A percentile compares a stretch with the other conserved stretches of the same genome.
These are phyloP conservation scores for Agrotis puta DNA, from an alignment of 2,888 invertebrate species.

Conservation along the genomic window DNA sequence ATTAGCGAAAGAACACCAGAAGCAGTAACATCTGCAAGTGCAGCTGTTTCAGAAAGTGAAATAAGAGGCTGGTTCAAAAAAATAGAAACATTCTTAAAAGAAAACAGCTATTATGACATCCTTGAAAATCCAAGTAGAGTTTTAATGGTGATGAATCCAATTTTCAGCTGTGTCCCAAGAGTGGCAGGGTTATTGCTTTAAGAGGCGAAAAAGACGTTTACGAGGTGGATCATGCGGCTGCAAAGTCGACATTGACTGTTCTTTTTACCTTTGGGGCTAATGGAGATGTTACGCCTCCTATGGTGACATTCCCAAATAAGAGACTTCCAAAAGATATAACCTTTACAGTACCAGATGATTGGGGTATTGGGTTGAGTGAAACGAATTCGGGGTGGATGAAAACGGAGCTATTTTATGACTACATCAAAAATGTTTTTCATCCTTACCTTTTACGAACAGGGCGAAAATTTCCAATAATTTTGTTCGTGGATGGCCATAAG, in stretches of 20 bases:
- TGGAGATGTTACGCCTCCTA: slow-evolving; percentile 72
- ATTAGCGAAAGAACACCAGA: no score
- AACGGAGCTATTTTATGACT: slow-evolving; percentile 76
- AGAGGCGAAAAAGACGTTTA: slow-evolving; percentile 67
- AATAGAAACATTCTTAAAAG: no score
- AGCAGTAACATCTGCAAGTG: no score
- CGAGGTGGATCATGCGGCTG: slow-evolving; percentile 73
- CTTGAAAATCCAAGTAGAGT: no score
- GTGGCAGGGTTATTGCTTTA: slow-evolving; percentile 53
- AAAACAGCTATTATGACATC: no score
- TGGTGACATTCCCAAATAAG: slow-evolving; percentile 71
- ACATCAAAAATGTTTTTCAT: slow-evolving; percentile 71
- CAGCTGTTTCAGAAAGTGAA: no score
- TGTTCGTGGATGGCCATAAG: slow-evolving; percentile 71
- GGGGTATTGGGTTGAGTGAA: slow-evolving; percentile 76
- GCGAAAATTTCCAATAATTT: slow-evolving; percentile 70
- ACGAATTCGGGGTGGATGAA: slow-evolving; percentile 82
- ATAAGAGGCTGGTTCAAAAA: no score
- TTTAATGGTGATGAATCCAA: no score
- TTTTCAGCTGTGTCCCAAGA: slow-evolving; percentile 64
- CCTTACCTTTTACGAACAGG: slow-evolving; percentile 64
- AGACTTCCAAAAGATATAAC: slow-evolving; percentile 72
- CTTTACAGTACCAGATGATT: slow-evolving; percentile 70
- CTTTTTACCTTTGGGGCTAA: slow-evolving; percentile 77
- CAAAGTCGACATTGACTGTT: slow-evolving; percentile 73